phyloP scores from a whole-genome alignment of 2,113 vertebrate species.

The Rhipidura dahli region DNA sequence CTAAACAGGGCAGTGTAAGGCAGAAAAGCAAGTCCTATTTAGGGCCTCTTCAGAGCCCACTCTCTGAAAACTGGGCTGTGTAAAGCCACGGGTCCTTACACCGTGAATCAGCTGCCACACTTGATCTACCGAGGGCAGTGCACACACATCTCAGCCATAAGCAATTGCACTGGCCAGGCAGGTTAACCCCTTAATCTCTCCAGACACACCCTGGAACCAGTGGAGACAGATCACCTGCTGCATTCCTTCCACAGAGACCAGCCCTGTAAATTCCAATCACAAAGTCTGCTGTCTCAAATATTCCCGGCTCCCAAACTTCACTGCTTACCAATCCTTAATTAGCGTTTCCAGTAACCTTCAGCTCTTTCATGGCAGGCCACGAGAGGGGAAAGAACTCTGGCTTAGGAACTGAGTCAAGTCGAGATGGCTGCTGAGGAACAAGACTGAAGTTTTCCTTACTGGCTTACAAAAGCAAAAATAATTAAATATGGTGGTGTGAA shows the following conservation, averaged over 20 bases:
- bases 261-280: not conserved
- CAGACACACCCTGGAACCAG: fast-evolving
- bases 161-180: not conserved
- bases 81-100: fast-evolving
- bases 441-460: not conserved
- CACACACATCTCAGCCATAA: not conserved
- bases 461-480: not conserved
- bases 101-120: not conserved
- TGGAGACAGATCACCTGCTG: not conserved
- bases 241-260: not conserved
- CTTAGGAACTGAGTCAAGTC: not conserved
- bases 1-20: not conserved
- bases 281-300: fast-evolving
- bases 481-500: not conserved
- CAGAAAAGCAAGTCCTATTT: not conserved
- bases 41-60: not conserved
- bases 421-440: not conserved
- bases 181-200: not conserved
- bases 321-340: not conserved
- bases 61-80: not conserved
- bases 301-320: not conserved
- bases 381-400: not conserved
- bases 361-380: not conserved
- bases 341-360: not conserved
- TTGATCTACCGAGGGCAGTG: fast-evolving